Percentiles rank a stretch among this genome's conserved stretches.
phyloP scores from a whole-genome alignment of 1,140 invertebrate genomes.

The Solenopsis fugax region DNA sequence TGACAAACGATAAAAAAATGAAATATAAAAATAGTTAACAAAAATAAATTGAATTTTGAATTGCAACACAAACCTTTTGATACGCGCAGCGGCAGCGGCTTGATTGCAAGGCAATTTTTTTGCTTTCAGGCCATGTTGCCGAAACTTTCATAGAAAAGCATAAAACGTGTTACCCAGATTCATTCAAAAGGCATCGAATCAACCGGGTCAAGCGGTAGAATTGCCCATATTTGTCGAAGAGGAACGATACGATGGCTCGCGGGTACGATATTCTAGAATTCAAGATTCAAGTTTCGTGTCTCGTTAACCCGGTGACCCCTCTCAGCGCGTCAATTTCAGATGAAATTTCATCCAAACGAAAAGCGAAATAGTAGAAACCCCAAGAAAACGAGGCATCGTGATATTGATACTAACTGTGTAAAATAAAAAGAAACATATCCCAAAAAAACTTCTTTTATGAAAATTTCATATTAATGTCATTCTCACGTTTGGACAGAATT shows the following conservation, averaged over 20 bases:
- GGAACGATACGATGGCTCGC: constrained; percentile 24
- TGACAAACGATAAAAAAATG: neutral
- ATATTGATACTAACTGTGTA: neutral
- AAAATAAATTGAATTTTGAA: constrained; percentile 27
- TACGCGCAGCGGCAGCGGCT: neutral
- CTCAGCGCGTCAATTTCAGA: constrained; percentile 39
- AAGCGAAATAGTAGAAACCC: neutral
- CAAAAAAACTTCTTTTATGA: neutral
- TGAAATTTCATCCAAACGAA: constrained; percentile 33
- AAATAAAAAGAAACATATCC: neutral
- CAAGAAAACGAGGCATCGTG: neutral
- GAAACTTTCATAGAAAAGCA: constrained; percentile 17
- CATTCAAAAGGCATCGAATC: neutral
- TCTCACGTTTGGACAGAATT: neutral
- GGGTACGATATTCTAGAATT: constrained; percentile 32
- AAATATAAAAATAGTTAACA: neutral
- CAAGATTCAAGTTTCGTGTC: constrained; percentile 53
- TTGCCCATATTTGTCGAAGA: constrained; percentile 14
- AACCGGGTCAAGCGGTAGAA: neutral
- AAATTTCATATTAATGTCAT: neutral
- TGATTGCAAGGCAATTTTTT: constrained; percentile 40
- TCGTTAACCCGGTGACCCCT: constrained; percentile 43
- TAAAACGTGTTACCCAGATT: constrained; percentile 12
- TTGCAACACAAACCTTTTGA: neutral
- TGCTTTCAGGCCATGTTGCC: neutral